Evolutionary conservation across 2,888 invertebrate species (phyloP).

Genomic region (Eupithecia tripunctaria): DNA sequence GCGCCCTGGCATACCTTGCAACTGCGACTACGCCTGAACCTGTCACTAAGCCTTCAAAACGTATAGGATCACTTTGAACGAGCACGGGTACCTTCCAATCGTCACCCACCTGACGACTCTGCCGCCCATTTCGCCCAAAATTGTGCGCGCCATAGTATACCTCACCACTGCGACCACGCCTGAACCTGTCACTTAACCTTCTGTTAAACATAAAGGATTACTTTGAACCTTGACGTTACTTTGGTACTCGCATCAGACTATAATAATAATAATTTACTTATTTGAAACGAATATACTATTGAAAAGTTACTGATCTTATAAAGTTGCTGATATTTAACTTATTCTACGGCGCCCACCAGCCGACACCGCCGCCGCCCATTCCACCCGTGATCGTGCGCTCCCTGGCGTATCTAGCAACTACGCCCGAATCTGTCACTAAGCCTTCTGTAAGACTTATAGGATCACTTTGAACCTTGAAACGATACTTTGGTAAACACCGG

Average conservation of each 20-base stretch:
- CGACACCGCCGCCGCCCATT: constrained; percentile 79
- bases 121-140: constrained; percentile 82
- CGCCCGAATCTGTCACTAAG: constrained; percentile 64
- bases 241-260: not conserved
- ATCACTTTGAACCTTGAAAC: not conserved
- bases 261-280: not conserved
- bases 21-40: constrained; percentile 72
- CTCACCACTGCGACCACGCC: constrained; percentile 76
- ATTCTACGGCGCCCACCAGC: constrained; percentile 71
- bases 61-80: constrained; percentile 16
- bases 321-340: too few relatives aligned
- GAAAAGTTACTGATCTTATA: not conserved
- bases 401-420: constrained; percentile 75
- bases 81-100: constrained; percentile 77
- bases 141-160: constrained; percentile 80
- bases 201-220: constrained; percentile 38
- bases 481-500: not conserved
- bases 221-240: not conserved
- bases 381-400: constrained; percentile 84
- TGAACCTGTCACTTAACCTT: constrained; percentile 58
- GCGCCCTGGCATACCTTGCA: constrained; percentile 80
- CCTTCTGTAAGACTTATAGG: constrained; percentile 39
- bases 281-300: too few relatives aligned
- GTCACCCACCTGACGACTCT: constrained; percentile 80
- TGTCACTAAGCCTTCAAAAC: constrained; percentile 51